These are phyloP conservation scores for Oscarella lobularis DNA, from an alignment of 37 sponge, comb jelly and placozoan species.

Conservation along the genomic window DNA sequence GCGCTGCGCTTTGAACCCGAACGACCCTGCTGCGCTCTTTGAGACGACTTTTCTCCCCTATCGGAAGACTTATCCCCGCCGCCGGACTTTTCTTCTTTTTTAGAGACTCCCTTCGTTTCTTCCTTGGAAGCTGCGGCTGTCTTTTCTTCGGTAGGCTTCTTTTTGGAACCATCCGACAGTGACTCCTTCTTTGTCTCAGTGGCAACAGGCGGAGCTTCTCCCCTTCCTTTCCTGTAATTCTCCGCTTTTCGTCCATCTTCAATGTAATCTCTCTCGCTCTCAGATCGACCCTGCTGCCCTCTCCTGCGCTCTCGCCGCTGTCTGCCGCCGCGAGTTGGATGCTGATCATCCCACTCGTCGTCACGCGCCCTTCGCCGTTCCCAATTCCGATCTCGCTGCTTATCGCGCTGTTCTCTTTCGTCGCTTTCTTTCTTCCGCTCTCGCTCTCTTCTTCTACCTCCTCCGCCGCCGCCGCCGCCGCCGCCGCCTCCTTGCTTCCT, in stretches of 20 bases:
- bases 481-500: conserved; percentile 46
- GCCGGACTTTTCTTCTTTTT: too few species aligned
- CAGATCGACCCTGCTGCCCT: too few species aligned
- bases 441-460: conserved; percentile 54
- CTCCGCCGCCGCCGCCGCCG: conserved; percentile 57
- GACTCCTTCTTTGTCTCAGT: not conserved
- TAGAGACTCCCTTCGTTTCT: too few species aligned
- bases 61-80: too few species aligned
- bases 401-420: conserved; percentile 27
- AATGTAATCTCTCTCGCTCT: not conserved
- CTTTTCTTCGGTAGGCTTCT: not conserved
- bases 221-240: not conserved
- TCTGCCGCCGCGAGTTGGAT: too few species aligned
- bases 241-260: not conserved
- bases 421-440: conserved; percentile 37
- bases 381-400: conserved; percentile 8
- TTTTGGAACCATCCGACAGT: not conserved
- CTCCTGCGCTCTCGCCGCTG: too few species aligned
- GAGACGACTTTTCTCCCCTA: too few species aligned
- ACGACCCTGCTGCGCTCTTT: too few species aligned
- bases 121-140: too few species aligned
- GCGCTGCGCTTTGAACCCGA: too few species aligned
- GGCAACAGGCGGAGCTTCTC: too few species aligned
- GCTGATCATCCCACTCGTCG: too few species aligned
- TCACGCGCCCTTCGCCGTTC: conserved; percentile 5